These are phyloP conservation scores for Rhabditoides inermis DNA, from an alignment of 2,888 invertebrate genomes.

Conservation along the genomic window DNA sequence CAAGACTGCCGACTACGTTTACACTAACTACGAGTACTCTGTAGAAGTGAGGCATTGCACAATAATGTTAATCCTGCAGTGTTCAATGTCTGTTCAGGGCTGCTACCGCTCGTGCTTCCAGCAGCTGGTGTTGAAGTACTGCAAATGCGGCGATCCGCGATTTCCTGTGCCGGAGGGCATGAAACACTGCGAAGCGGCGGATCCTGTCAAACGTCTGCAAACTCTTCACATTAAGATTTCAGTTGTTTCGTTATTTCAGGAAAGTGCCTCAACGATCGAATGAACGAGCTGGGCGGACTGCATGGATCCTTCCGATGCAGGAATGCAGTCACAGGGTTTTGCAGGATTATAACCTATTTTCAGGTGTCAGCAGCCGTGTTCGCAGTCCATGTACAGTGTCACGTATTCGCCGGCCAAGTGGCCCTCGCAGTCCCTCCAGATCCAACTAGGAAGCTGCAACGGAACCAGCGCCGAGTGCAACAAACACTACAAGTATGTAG, in stretches of 20 bases:
- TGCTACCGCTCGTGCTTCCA: constrained; percentile 50
- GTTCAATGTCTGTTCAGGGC: constrained; percentile 22
- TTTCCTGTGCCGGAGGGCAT: constrained; percentile 39
- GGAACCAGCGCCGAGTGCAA: constrained; percentile 43
- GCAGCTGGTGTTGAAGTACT: constrained; percentile 40
- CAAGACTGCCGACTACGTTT: constrained; percentile 43
- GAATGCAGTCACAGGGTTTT: neutral
- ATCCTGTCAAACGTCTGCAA: constrained; percentile 34
- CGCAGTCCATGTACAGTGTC: constrained; percentile 42
- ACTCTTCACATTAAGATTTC: neutral
- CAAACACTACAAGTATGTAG: constrained; percentile 44
- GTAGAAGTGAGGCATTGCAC: constrained; percentile 29
- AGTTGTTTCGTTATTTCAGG: constrained; percentile 23
- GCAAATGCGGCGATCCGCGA: constrained; percentile 49
- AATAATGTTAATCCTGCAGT: neutral
- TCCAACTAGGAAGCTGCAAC: constrained; percentile 47
- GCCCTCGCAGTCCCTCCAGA: constrained; percentile 43
- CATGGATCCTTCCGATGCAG: constrained; percentile 38
- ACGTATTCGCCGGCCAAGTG: constrained; percentile 49
- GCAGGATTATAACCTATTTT: neutral
- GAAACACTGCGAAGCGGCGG: constrained; percentile 38
- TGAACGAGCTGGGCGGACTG: constrained; percentile 38
- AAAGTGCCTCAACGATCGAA: constrained; percentile 39
- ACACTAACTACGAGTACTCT: constrained; percentile 41
- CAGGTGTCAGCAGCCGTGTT: constrained; percentile 46